Conservation (phyloP, 2,797 vertebrate genomes). For the Rachycentron canadum region DNA sequence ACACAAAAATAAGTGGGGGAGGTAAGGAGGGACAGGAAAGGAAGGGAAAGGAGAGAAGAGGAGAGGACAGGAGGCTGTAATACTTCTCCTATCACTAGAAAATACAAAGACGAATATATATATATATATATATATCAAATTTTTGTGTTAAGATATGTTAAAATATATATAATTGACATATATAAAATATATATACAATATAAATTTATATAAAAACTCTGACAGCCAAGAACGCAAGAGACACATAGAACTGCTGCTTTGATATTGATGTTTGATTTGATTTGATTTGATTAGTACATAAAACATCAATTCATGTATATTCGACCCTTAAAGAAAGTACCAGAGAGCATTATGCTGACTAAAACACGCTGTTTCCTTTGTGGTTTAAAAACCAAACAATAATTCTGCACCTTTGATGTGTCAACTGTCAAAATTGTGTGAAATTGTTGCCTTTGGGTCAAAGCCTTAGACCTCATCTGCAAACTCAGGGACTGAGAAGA, state of each 20-base stretch:
- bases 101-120: background rate
- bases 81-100: constrained; percentile 25
- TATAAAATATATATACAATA: too few species aligned
- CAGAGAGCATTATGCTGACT: background rate
- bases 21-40: constrained; percentile 70
- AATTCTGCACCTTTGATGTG: background rate
- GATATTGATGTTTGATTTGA: constrained; percentile 17
- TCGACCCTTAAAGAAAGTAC: background rate
- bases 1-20: constrained; percentile 66
- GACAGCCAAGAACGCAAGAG: background rate
- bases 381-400: constrained; percentile 11
- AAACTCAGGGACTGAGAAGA: constrained; percentile 7
- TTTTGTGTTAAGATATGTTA: background rate
- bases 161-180: too few species aligned
- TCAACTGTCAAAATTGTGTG: constrained; percentile 1
- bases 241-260: background rate
- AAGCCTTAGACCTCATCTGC: background rate
- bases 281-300: constrained; percentile 7
- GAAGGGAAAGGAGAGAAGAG: constrained; percentile 50
- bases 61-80: background rate
- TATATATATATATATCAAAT: background rate
- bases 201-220: background rate
- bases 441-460: background rate
- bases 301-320: constrained; percentile 12
- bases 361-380: constrained; percentile 17